These are phyloP conservation scores for Clarias fuscus DNA, from an alignment of 2,797 vertebrate species.

Conservation along the genomic window DNA sequence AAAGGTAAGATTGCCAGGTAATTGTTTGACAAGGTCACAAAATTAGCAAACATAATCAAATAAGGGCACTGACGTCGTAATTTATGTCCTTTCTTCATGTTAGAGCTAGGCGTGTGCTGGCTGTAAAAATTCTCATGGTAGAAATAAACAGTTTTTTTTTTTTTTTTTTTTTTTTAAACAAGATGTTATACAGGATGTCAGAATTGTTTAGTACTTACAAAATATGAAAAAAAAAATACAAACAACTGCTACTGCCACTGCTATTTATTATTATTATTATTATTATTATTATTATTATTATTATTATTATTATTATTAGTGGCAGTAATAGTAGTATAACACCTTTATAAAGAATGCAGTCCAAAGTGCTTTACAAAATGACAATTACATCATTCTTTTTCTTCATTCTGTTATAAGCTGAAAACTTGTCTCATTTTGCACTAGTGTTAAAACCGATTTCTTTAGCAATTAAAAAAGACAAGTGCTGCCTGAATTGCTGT, in stretches of 20 bases:
- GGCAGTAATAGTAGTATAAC: too few relatives aligned
- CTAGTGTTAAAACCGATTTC: constrained; percentile 60
- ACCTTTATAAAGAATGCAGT: background rate
- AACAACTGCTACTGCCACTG: background rate
- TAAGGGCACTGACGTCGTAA: constrained; percentile 63
- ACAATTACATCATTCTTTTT: background rate
- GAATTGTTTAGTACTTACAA: background rate
- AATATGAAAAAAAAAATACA: background rate
- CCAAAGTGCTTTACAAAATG: background rate
- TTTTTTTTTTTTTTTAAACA: background rate
- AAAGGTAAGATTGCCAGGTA: constrained; percentile 67
- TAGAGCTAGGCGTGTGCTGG: constrained; percentile 26
- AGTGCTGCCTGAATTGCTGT: constrained; percentile 67
- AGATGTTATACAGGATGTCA: background rate
- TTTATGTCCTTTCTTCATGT: constrained; percentile 57
- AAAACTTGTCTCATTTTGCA: constrained; percentile 38
- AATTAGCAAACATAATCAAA: constrained; percentile 73
- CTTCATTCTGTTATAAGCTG: background rate
- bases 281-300: too few relatives aligned
- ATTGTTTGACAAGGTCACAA: constrained; percentile 75
- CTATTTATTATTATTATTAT: background rate
- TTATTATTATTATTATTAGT: background rate
- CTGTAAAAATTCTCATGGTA: background rate
- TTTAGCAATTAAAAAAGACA: constrained; percentile 72
- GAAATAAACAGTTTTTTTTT: background rate